Conservation (phyloP, 1,140 invertebrate species). For the Ostrea edulis region DNA sequence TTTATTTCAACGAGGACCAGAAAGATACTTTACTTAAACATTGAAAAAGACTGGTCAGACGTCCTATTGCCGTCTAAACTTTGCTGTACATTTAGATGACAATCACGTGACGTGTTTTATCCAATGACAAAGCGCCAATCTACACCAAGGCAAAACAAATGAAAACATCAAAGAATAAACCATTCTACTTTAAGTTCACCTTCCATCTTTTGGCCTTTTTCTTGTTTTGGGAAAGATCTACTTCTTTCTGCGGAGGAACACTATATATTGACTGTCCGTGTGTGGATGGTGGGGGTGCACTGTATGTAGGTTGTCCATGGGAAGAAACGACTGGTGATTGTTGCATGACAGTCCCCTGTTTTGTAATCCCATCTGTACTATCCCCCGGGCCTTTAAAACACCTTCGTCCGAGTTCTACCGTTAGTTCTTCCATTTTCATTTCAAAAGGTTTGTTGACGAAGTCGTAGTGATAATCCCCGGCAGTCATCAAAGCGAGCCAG, state of each 20-base stretch:
- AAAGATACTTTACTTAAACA: background rate
- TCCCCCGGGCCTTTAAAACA: background rate
- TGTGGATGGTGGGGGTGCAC: no score
- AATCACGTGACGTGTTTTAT: no score
- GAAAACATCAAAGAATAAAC: no score
- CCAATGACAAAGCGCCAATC: no score
- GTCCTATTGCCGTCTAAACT: background rate
- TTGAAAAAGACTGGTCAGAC: background rate
- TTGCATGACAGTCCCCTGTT: background rate
- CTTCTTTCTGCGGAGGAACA: background rate
- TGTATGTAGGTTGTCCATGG: background rate
- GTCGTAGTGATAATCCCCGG: constrained; percentile 40
- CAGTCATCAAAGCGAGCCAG: constrained; percentile 47
- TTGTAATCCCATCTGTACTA: background rate
- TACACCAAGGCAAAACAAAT: no score
- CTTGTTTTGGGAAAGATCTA: background rate
- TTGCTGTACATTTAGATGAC: background rate
- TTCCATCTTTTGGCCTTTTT: background rate
- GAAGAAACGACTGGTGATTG: background rate
- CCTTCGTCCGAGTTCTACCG: background rate
- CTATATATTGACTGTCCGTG: background rate
- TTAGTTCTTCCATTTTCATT: constrained; percentile 18
- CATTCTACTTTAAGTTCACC: background rate
- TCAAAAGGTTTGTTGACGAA: constrained; percentile 46
- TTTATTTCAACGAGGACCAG: background rate